These are phyloP conservation scores for Actias luna DNA, from an alignment of 2,888 invertebrate genomes.

Conservation along the genomic window DNA sequence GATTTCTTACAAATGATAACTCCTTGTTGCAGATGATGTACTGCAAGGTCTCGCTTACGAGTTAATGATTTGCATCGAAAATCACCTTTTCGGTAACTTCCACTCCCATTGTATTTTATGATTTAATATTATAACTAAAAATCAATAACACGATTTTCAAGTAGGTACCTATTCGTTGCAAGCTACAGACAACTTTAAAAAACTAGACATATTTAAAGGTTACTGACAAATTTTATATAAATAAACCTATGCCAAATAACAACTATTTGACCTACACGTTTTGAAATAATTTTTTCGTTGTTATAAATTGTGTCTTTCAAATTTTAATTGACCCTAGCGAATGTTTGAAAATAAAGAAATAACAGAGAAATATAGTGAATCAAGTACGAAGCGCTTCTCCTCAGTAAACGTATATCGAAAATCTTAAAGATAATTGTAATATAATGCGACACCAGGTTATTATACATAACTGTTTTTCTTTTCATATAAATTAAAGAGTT, in stretches of 20 bases:
- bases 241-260: background rate
- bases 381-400: too few relatives aligned
- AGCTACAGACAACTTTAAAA: background rate
- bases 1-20: background rate
- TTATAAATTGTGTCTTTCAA: too few relatives aligned
- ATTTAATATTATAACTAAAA: background rate
- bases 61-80: conserved; percentile 24
- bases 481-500: too few relatives aligned
- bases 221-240: background rate
- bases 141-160: background rate
- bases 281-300: background rate
- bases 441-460: too few relatives aligned
- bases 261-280: too few relatives aligned
- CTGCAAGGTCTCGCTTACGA: conserved; percentile 6
- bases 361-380: too few relatives aligned
- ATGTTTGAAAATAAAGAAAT: too few relatives aligned
- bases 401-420: too few relatives aligned
- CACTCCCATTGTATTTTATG: background rate
- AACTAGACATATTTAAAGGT: background rate
- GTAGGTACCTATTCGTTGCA: background rate
- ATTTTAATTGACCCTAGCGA: too few relatives aligned
- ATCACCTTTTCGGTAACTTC: conserved; percentile 20
- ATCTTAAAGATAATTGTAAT: too few relatives aligned
- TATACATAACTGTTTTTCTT: too few relatives aligned
- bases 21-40: conserved; percentile 15